Percentiles rank a stretch among this genome's conserved stretches.
Conservation (phyloP, 2,113 vertebrate genomes). For the Trichomycterus rosablanca region DNA sequence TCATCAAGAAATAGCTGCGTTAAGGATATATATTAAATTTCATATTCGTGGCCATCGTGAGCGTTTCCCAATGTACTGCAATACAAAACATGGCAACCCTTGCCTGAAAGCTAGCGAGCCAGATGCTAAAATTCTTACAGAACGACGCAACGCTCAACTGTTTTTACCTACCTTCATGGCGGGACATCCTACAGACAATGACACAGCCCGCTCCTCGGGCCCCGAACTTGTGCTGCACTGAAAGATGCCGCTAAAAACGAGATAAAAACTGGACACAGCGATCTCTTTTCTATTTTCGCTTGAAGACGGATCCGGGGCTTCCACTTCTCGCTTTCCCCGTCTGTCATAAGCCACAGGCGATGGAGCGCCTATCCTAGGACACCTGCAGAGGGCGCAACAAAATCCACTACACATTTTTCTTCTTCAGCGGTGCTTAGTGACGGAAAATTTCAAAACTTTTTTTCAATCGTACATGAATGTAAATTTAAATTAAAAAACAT, state of each 20-base stretch:
- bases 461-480: no score
- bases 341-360: slow-evolving; percentile 46
- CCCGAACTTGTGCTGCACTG: slow-evolving; percentile 56
- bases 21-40: slow-evolving; percentile 30
- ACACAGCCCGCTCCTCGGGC: slow-evolving; percentile 69
- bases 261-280: slow-evolving; percentile 52
- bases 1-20: background rate
- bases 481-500: no score
- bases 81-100: slow-evolving; percentile 50
- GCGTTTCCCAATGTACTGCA: slow-evolving; percentile 51
- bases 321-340: slow-evolving; percentile 69
- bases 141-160: slow-evolving; percentile 48
- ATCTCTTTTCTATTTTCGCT: slow-evolving; percentile 63
- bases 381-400: slow-evolving; percentile 54
- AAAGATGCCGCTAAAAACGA: slow-evolving; percentile 55
- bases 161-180: slow-evolving; percentile 81
- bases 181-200: slow-evolving; percentile 80
- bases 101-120: slow-evolving; percentile 44
- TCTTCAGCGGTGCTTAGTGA: slow-evolving; percentile 34
- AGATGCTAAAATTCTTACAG: slow-evolving; percentile 41
- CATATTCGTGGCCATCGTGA: slow-evolving; percentile 47
- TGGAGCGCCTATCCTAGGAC: slow-evolving; percentile 13
- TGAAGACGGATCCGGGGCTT: slow-evolving; percentile 74
- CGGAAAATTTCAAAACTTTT: slow-evolving; percentile 29
- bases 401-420: slow-evolving; percentile 1